Percentiles rank a stretch among this genome's conserved stretches.
Conservation (phyloP, 2,888 invertebrate genomes). For the Miltochrista miniata region DNA sequence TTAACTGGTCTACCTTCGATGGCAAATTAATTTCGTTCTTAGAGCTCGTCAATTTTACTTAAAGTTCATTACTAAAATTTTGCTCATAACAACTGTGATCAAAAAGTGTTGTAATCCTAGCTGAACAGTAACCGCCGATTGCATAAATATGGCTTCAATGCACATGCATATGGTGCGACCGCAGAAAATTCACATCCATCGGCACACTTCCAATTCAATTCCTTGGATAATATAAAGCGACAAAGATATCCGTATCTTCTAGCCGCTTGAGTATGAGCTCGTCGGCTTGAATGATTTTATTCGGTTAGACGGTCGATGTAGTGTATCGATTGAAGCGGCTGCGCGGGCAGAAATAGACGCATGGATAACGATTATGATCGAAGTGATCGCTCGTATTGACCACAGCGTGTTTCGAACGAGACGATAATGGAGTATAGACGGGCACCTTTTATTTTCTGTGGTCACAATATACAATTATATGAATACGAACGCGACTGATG, state of each 20-base stretch:
- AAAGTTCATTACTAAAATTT: neutral
- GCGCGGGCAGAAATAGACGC: constrained; percentile 51
- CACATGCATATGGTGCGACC: constrained; percentile 65
- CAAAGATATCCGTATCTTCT: constrained; percentile 61
- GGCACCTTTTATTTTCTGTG: constrained; percentile 65
- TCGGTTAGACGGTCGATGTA: constrained; percentile 51
- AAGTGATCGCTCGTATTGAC: constrained; percentile 68
- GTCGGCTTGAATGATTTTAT: constrained; percentile 38
- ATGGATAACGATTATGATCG: constrained; percentile 72
- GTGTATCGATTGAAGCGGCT: constrained; percentile 59
- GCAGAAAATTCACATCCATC: constrained; percentile 70
- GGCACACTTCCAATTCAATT: constrained; percentile 67
- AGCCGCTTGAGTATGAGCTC: constrained; percentile 58
- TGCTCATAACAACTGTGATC: constrained; percentile 25
- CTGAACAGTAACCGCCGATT: constrained; percentile 65
- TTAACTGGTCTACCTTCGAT: no score
- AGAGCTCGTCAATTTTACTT: no score
- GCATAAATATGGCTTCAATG: constrained; percentile 75
- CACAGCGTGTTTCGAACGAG: constrained; percentile 76
- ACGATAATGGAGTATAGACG: constrained; percentile 70
- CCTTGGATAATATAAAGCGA: constrained; percentile 68
- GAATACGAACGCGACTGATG: constrained; percentile 45
- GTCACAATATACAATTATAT: constrained; percentile 58
- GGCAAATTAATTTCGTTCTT: no score
- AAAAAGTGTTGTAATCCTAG: constrained; percentile 61